Percentiles rank a stretch among this genome's conserved stretches.
Evolutionary conservation across 2,797 vertebrate genomes (phyloP).

Genomic region (Danio albolineatus): DNA sequence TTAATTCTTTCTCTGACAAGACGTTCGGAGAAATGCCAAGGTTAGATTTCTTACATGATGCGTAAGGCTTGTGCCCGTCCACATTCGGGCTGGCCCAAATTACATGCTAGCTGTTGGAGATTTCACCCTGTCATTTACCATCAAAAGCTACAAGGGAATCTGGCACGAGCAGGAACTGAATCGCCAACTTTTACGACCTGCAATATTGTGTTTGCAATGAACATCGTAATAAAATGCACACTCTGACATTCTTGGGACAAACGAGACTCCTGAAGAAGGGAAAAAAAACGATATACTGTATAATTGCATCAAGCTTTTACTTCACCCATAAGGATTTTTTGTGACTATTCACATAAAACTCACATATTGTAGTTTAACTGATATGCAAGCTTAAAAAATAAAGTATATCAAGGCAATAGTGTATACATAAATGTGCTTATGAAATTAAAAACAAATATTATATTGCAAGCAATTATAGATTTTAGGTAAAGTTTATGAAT

Average conservation of each 20-base stretch:
- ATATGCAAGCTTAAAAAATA: no score
- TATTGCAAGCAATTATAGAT: no score
- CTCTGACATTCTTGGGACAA: neutral
- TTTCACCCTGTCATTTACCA: conserved; percentile 68
- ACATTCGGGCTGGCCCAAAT: conserved; percentile 69
- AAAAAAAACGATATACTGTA: neutral
- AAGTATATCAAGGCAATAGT: no score
- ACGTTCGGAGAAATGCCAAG: conserved; percentile 78
- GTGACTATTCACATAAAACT: no score
- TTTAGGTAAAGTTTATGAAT: no score
- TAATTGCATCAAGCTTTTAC: neutral
- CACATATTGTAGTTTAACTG: no score
- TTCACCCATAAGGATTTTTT: no score
- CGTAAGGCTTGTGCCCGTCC: conserved; percentile 66
- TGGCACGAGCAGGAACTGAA: conserved; percentile 13
- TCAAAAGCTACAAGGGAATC: conserved; percentile 30
- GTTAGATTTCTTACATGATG: conserved; percentile 73
- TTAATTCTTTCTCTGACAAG: conserved; percentile 83
- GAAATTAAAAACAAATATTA: no score
- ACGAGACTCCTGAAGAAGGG: neutral
- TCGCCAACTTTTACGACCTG: conserved; percentile 5
- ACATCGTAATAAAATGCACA: conserved; percentile 2
- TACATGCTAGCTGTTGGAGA: conserved; percentile 69
- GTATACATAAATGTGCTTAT: no score
- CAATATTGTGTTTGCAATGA: conserved; percentile 11